phyloP scores from a whole-genome alignment of 2,797 vertebrate species.

The Eulemur rubriventer region DNA sequence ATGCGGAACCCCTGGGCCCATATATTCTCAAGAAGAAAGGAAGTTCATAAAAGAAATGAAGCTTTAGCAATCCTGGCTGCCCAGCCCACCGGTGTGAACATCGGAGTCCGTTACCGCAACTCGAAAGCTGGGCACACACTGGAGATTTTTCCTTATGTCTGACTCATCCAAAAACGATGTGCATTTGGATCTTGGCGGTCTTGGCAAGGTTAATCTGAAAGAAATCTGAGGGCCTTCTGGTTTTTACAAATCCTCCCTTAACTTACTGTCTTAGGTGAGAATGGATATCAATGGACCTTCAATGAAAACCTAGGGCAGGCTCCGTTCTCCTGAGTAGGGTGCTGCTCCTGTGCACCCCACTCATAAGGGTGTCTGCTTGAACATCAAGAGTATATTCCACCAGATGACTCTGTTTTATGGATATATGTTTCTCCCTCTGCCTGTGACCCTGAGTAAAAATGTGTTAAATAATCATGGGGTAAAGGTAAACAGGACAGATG shows the following conservation, averaged over 20 bases:
- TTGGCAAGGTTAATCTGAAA: background rate
- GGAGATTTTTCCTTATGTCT: background rate
- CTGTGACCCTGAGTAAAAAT: background rate
- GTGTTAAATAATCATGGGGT: background rate
- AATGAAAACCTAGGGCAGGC: background rate
- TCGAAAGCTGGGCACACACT: background rate
- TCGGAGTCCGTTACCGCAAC: no score
- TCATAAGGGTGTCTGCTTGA: background rate
- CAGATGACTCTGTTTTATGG: background rate
- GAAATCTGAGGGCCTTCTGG: background rate
- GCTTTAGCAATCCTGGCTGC: background rate
- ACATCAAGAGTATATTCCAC: background rate
- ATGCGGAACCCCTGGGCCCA: background rate
- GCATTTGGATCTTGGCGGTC: background rate
- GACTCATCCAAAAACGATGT: background rate
- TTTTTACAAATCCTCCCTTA: background rate
- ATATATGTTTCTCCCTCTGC: background rate
- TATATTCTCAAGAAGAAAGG: background rate
- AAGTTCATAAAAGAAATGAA: background rate
- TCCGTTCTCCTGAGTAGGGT: background rate
- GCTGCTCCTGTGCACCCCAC: fast-evolving
- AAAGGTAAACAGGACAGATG: background rate
- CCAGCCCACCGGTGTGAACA: background rate
- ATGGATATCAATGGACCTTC: background rate
- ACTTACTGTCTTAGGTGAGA: background rate